Evolutionary conservation across 2,113 vertebrate genomes (phyloP).

Genomic region (Urocolius indicus): DNA sequence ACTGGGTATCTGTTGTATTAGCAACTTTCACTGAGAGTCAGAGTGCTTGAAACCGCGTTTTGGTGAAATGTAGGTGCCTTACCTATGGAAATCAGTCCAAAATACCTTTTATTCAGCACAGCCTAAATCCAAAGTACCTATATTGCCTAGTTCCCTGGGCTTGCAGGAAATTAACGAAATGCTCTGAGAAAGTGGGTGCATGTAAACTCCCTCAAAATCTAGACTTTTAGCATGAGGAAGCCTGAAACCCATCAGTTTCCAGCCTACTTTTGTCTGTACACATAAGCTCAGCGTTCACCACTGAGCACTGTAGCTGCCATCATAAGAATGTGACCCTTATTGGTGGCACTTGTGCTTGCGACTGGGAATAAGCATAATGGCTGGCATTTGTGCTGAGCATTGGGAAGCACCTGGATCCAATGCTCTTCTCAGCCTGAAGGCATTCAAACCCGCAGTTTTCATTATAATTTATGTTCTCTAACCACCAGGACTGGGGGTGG

Average conservation of each 20-base stretch:
- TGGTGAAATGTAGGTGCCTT: not conserved
- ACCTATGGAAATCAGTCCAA: not conserved
- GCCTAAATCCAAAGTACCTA: not conserved
- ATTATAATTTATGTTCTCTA: not conserved
- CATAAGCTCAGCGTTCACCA: not conserved
- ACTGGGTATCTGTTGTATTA: not conserved
- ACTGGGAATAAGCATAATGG: not conserved
- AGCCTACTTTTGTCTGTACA: not conserved
- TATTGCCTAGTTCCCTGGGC: not conserved
- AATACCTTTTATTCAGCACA: not conserved
- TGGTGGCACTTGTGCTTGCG: not conserved
- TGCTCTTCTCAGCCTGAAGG: not conserved
- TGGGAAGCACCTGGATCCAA: slow-evolving; percentile 15
- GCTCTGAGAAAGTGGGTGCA: not conserved
- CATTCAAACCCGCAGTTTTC: slow-evolving; percentile 12
- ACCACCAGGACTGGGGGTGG: not conserved
- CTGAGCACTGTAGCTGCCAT: not conserved
- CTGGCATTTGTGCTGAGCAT: not conserved
- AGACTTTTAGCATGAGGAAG: not conserved
- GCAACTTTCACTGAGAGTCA: not conserved
- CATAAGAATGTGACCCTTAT: not conserved
- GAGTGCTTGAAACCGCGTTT: not conserved
- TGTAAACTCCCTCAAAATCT: not conserved
- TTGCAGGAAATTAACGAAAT: not conserved
- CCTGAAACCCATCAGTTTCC: not conserved